Base-by-base conservation (phyloP, 2,888 invertebrate genomes). In the Erebia epiphron region DNA sequence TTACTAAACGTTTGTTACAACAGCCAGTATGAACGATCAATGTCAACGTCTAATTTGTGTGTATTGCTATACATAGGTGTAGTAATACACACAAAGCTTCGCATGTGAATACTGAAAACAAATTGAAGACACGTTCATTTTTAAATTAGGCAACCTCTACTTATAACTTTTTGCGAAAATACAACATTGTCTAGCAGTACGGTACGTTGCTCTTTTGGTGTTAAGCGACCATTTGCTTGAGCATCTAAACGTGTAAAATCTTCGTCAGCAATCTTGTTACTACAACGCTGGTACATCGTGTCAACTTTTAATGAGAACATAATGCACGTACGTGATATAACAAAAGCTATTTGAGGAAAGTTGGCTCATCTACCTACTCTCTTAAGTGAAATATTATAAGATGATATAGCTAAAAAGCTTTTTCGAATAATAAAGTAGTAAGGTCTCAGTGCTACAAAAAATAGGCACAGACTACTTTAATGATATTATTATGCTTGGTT, bases 261-360 rank as follows among this genome's bases (percentile, higher is more conserved):
- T 49, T 26, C 62, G 50, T 63, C 21, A 46, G 13, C 57, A 46
- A 10, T 57, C 60, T 61, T 68, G 46, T 71, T 66, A 26, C 41
- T 13, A 61, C 54, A 68, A 68, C 58, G 65, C 69, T 71, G 11
- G 52, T 65, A 65, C 65, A 61, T 68, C 26, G 54, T n/a, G 68
- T 68, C 35, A 71, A 71, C 54, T 71, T 71, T 60, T 68, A 65
- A 71, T 66, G 56, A 68, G 71, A 71, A 68, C 46, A 63, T 67
- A 63, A 68, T 68, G 68, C 57, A 60, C 16, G 16, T 60, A 41
- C 13, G 46, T 62, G 18, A 49, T 46, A 13, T 18, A 62, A 49
- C 13, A 46, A 18, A 62, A 62, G 49, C 21, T 62, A 8, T 46
- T 62, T 49, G 46, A 21, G 21, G 9, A 8, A 62, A 62, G 14